A percentile compares a stretch with the other conserved stretches of the same genome.
These are phyloP conservation scores for Ophion ventricosus DNA, from an alignment of 2,888 invertebrate species.

Conservation along the genomic window DNA sequence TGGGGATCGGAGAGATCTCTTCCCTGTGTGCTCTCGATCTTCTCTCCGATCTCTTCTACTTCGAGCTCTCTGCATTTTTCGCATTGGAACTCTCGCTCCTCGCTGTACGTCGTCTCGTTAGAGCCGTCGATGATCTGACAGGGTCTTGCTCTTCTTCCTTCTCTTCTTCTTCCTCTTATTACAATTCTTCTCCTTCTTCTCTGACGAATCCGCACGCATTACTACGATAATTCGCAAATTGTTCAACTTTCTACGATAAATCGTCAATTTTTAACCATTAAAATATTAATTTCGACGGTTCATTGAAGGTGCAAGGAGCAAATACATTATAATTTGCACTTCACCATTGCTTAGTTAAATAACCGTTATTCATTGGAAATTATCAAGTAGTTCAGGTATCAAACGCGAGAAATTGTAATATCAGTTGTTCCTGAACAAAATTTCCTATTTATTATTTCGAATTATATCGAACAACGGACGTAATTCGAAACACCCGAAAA, in stretches of 20 bases:
- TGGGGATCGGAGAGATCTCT: slow-evolving; percentile 56
- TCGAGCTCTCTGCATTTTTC: slow-evolving; percentile 38
- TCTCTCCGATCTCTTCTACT: slow-evolving; percentile 51
- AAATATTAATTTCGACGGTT: not conserved
- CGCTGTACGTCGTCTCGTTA: slow-evolving; percentile 56
- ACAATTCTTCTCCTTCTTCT: slow-evolving; percentile 9
- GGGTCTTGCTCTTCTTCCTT: slow-evolving; percentile 36
- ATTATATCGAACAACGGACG: too few relatives aligned
- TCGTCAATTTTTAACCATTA: not conserved
- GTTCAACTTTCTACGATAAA: slow-evolving; percentile 4
- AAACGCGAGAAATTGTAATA: too few relatives aligned
- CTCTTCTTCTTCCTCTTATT: slow-evolving; percentile 36
- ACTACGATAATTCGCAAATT: slow-evolving; percentile 39
- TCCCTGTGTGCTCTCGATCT: slow-evolving; percentile 59
- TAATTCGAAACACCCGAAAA: not conserved
- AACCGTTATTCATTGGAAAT: too few relatives aligned
- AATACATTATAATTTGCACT: too few relatives aligned
- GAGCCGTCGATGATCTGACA: slow-evolving; percentile 62
- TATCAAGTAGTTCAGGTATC: too few relatives aligned
- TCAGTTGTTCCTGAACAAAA: not conserved
- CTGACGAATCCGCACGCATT: slow-evolving; percentile 21
- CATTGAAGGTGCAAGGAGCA: not conserved
- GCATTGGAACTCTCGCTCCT: slow-evolving; percentile 29
- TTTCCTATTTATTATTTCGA: not conserved
- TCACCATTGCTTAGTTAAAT: too few relatives aligned